phyloP scores from a whole-genome alignment of 2,113 vertebrate genomes.

The Otocyon megalotis region DNA sequence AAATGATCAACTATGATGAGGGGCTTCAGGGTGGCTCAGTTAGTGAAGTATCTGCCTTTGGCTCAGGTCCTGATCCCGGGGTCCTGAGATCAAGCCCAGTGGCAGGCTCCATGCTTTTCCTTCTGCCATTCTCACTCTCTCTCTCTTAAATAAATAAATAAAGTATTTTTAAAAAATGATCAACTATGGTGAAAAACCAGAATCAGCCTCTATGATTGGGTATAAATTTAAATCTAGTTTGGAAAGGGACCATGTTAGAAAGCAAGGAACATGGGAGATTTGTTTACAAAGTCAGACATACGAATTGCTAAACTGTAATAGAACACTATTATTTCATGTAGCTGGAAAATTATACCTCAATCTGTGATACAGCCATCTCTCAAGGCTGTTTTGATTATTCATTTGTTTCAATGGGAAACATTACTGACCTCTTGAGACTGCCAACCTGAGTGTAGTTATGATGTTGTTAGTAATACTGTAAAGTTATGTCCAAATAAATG shows the following conservation, averaged over 20 bases:
- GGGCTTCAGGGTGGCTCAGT: neutral
- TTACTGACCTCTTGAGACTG: neutral
- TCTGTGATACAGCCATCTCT: neutral
- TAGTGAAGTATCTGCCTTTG: neutral
- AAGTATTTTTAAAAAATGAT: neutral
- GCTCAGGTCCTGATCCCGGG: neutral
- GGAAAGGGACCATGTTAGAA: slow-evolving; percentile 15
- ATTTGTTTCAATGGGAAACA: slow-evolving; percentile 39
- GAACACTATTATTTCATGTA: neutral
- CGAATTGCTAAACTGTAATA: slow-evolving; percentile 9
- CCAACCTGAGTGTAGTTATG: neutral
- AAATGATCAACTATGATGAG: neutral
- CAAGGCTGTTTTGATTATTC: neutral
- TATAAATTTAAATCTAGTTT: neutral
- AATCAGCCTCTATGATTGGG: neutral
- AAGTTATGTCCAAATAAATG: neutral
- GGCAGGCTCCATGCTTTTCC: neutral
- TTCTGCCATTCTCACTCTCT: neutral
- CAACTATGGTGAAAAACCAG: neutral
- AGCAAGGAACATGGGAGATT: neutral
- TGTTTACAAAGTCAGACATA: neutral
- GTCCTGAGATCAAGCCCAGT: neutral
- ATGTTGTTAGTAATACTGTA: slow-evolving; percentile 1
- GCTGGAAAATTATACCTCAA: slow-evolving; percentile 2
- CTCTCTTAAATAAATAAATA: neutral